A percentile compares a stretch with the other conserved stretches of the same genome.
These are phyloP conservation scores for Zeus faber DNA, from an alignment of 2,113 vertebrate species.

Conservation along the genomic window DNA sequence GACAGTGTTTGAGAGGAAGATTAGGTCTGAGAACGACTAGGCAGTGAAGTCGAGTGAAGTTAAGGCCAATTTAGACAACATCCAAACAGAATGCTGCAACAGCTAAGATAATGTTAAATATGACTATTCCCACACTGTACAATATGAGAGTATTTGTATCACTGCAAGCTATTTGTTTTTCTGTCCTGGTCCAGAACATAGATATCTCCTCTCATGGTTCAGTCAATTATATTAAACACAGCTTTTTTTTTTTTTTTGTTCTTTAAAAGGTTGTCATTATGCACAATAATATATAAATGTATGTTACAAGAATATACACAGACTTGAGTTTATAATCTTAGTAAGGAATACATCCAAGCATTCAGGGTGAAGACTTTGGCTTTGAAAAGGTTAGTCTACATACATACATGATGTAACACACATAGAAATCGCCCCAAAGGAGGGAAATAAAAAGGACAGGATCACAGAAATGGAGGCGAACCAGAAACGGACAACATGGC, in stretches of 20 bases:
- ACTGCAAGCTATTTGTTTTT: constrained; percentile 39
- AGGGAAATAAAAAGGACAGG: constrained; percentile 32
- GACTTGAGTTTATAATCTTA: constrained; percentile 67
- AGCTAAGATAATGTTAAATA: constrained; percentile 54
- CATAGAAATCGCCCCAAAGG: constrained; percentile 56
- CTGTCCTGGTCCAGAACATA: constrained; percentile 51
- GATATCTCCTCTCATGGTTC: constrained; percentile 54
- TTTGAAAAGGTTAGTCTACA: constrained; percentile 74
- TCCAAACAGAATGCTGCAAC: constrained; percentile 43
- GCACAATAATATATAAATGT: constrained; percentile 76
- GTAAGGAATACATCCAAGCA: constrained; percentile 76
- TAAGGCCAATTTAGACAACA: constrained; percentile 66
- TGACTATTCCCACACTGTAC: constrained; percentile 46
- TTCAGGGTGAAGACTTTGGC: constrained; percentile 76
- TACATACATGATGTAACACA: constrained; percentile 60
- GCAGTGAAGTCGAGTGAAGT: constrained; percentile 69
- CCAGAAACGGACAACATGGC: constrained; percentile 46
- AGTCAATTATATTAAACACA: constrained; percentile 71
- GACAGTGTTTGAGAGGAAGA: constrained; percentile 35
- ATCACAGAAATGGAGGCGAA: constrained; percentile 8
- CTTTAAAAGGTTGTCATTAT: constrained; percentile 68
- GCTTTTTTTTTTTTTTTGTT: constrained; percentile 55
- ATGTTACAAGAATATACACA: constrained; percentile 80
- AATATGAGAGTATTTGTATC: constrained; percentile 41
- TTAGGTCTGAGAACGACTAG: constrained; percentile 57